Conservation (phyloP, 30 jellyfish, hydroid and myxozoan species). For the Pelagia noctiluca region DNA sequence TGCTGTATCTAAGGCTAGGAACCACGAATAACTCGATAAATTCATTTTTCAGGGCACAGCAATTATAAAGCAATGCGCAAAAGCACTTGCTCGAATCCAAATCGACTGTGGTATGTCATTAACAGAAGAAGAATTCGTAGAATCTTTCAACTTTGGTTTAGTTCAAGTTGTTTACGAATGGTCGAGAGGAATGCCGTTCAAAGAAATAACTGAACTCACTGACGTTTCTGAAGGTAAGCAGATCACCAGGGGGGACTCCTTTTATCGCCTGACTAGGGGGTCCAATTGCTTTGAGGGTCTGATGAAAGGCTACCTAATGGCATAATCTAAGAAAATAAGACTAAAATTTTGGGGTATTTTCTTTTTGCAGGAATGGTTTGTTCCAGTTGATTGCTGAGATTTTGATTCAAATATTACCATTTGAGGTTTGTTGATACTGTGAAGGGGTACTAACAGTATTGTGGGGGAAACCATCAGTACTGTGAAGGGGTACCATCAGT, state of each 20-base stretch:
- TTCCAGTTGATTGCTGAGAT: too few species aligned
- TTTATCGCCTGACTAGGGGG: neutral
- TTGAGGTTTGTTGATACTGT: too few species aligned
- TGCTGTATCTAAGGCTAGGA: too few species aligned
- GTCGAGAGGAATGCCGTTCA: slow-evolving; percentile 97
- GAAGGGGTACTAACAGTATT: too few species aligned
- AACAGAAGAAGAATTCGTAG: slow-evolving; percentile 86
- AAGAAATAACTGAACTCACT: slow-evolving; percentile 83
- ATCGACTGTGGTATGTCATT: slow-evolving; percentile 82
- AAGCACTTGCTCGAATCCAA: slow-evolving; percentile 73
- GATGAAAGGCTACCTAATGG: too few species aligned
- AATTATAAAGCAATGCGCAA: slow-evolving; percentile 73
- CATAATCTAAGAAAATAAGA: neutral
- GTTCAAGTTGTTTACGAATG: slow-evolving; percentile 98
- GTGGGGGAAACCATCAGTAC: too few species aligned
- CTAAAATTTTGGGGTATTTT: neutral
- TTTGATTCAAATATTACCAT: too few species aligned
- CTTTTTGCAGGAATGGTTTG: slow-evolving; percentile 77
- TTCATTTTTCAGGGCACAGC: slow-evolving; percentile 67
- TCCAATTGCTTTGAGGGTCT: too few species aligned
- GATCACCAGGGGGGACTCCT: too few species aligned
- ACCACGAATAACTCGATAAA: too few species aligned
- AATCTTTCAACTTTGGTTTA: slow-evolving; percentile 77
- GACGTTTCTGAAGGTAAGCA: slow-evolving; percentile 93
- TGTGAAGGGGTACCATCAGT: too few species aligned